Percentiles rank a stretch among this genome's conserved stretches.
Conservation (phyloP, 2,113 vertebrate genomes). For the Ailurus styani region DNA sequence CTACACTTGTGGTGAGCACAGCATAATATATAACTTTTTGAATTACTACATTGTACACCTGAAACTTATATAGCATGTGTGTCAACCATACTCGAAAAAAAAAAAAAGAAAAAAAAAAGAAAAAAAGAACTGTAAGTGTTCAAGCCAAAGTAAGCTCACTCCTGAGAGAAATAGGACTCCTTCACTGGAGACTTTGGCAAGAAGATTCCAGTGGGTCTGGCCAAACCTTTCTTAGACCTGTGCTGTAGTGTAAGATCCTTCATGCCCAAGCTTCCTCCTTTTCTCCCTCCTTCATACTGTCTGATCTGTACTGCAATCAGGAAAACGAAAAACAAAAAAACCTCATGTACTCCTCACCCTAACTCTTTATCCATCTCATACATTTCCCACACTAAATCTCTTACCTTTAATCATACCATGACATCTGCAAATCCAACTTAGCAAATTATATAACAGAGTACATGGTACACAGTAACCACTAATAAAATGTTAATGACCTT, state of each 20-base stretch:
- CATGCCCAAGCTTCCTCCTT: neutral
- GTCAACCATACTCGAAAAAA: neutral
- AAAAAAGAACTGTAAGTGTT: neutral
- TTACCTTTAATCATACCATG: neutral
- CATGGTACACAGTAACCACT: neutral
- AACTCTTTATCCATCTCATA: neutral
- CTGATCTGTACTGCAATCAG: neutral
- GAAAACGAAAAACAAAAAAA: neutral
- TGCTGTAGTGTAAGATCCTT: neutral
- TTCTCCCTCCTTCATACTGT: neutral
- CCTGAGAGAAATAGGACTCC: neutral
- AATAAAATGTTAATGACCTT: neutral
- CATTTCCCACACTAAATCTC: neutral
- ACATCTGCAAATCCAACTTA: neutral
- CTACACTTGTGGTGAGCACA: neutral
- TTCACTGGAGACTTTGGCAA: neutral
- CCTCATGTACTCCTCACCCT: neutral
- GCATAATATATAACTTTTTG: neutral
- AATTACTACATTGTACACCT: neutral
- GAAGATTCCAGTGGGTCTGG: neutral
- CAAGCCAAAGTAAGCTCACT: neutral
- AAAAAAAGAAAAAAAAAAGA: neutral
- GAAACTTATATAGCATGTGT: neutral
- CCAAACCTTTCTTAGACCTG: neutral
- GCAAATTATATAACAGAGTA: neutral